phyloP scores from a whole-genome alignment of 2,113 vertebrate genomes.

The Trematomus loennbergii region DNA sequence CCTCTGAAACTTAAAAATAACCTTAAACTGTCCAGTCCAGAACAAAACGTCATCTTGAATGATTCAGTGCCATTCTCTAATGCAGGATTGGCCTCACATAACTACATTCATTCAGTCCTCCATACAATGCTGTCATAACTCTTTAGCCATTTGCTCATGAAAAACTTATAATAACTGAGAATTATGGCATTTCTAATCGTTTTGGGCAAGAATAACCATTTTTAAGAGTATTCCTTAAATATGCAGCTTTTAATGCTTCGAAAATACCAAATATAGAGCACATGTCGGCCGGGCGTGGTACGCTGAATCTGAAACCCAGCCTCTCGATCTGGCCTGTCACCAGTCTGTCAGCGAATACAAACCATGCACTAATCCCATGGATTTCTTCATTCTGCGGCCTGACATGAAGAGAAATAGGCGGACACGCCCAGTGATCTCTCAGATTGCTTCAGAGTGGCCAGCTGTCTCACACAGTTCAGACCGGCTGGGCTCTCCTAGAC shows the following conservation, averaged over 20 bases:
- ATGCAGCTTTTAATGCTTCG: conserved; percentile 15
- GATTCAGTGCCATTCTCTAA: not conserved
- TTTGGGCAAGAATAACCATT: conserved; percentile 2
- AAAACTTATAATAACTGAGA: conserved; percentile 6
- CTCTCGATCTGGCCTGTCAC: conserved; percentile 55
- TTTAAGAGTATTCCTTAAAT: conserved; percentile 10
- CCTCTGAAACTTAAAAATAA: not conserved
- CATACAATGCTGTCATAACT: conserved; percentile 1
- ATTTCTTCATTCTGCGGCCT: conserved; percentile 64
- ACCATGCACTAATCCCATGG: conserved; percentile 55
- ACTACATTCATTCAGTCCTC: not conserved
- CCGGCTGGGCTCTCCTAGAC: not conserved
- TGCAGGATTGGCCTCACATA: not conserved
- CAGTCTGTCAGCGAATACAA: conserved; percentile 57
- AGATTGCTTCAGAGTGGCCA: conserved; percentile 58
- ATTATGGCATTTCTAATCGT: conserved; percentile 8
- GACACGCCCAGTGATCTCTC: conserved; percentile 59
- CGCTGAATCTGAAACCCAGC: conserved; percentile 37
- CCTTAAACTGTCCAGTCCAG: not conserved
- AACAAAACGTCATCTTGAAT: not conserved
- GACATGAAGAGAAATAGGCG: conserved; percentile 60
- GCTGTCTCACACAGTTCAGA: conserved; percentile 54
- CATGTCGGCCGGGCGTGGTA: conserved; percentile 34
- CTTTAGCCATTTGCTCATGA: not conserved
- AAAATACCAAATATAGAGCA: conserved; percentile 32